Evolutionary conservation across 2,888 invertebrate genomes (phyloP), one percentile per base, ranked within the genome.

Genomic region (Polymixis flavicincta): DNA sequence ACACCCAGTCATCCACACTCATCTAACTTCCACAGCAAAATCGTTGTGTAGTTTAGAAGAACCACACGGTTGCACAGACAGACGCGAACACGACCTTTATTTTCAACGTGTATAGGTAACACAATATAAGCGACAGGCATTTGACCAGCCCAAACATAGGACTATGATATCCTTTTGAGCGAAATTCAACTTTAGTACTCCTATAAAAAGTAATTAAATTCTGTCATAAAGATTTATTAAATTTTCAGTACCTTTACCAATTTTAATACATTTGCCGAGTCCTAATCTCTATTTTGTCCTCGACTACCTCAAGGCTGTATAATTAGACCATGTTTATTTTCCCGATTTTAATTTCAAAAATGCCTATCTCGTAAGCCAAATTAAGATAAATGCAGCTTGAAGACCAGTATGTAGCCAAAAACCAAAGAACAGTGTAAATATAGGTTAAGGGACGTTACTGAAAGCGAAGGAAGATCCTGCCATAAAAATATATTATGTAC

Each of bases 261-360:
- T 25, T 19, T 45, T 2, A 52, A 25, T 42, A 1, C 6, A 65
- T 19, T 28, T 6, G 37, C 17, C 13, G 42, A 28, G 11, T 32
- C n/a, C 0, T 59, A 32, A 17, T n/a, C 5, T 48, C 11, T 0
- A 13, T 42, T n/a, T 61, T 6, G 7, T n/a, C 22, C 17, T 57
- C 19, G 37, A 55, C 25, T 70, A 0, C 25, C 42, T 14, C 17
- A 70, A 63, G 61, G 77, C 6, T 50, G 22, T 7, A 45, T 63
- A 25, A 55, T 63, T 25, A 22, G 55, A 63, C 70, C 78, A 55
- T 13, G 19, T 50, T 42, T 9, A 17, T 17, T 63, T 50, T 37
- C 13, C 4, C 8, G 0, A 32, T 61, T 37, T 17, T 2, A 70
- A 32, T 50, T 0, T 0, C 11, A 67, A 59, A n/a, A 2, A 11